Conservation (phyloP, 2,797 vertebrate genomes). For the Dipus sagitta region DNA sequence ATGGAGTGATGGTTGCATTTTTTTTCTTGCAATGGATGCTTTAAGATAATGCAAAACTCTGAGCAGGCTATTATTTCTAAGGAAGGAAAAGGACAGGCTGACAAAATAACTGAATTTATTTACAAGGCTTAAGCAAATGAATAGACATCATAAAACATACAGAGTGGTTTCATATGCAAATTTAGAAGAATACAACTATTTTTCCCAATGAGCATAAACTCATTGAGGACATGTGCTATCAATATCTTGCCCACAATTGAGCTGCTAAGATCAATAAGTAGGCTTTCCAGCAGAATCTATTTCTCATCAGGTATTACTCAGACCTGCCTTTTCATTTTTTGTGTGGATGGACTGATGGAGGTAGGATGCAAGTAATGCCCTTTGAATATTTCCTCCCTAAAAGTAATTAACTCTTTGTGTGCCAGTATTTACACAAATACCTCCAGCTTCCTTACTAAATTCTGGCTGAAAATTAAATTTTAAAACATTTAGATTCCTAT, state of each 20-base stretch:
- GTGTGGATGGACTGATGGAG: background rate
- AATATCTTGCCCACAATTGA: background rate
- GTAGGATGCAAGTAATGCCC: background rate
- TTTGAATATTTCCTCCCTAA: background rate
- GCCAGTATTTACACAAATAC: background rate
- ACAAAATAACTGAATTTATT: conserved; percentile 32
- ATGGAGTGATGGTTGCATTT: conserved; percentile 12
- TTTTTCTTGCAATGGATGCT: conserved; percentile 1
- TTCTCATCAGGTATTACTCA: background rate
- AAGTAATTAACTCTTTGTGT: background rate
- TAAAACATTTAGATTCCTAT: background rate
- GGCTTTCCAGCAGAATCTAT: background rate
- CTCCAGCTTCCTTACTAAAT: conserved; percentile 21
- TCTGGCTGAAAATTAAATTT: conserved; percentile 37
- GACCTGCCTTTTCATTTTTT: conserved; percentile 9
- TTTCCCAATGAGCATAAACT: background rate
- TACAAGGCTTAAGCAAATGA: conserved; percentile 14
- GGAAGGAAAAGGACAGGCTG: background rate
- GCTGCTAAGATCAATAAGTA: background rate
- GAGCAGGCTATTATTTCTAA: conserved; percentile 48
- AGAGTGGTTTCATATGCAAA: background rate
- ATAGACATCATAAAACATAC: background rate
- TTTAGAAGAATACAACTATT: background rate
- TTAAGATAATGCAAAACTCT: conserved; percentile 39
- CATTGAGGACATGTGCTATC: background rate